Conservation (phyloP, 2,113 vertebrate species). For the Polyodon spathula region DNA sequence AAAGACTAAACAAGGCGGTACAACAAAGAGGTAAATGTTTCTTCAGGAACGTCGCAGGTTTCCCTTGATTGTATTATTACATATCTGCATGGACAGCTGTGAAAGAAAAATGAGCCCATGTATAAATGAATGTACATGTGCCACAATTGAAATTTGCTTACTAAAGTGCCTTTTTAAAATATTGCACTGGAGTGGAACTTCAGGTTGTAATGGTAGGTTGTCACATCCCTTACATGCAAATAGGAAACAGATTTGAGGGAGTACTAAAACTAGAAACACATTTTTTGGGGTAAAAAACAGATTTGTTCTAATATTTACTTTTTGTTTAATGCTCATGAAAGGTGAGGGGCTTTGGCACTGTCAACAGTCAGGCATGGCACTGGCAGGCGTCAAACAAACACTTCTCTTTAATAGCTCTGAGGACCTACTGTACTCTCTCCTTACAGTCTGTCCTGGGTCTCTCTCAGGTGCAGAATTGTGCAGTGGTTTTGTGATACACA, state of each 20-base stretch:
- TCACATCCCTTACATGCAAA: not conserved
- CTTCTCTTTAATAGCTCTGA: too few relatives aligned
- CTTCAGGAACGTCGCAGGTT: constrained; percentile 20
- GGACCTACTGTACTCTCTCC: too few relatives aligned
- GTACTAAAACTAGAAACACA: not conserved
- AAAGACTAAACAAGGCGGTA: constrained; percentile 23
- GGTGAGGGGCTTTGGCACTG: not conserved
- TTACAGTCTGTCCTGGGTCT: too few relatives aligned
- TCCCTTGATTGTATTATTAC: constrained; percentile 22
- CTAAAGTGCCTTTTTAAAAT: constrained; percentile 27
- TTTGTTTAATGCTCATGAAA: not conserved
- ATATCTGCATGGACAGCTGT: constrained; percentile 27
- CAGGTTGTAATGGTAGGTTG: not conserved
- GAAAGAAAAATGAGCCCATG: constrained; percentile 31
- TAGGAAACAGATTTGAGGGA: not conserved
- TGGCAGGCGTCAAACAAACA: not conserved
- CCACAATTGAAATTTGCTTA: constrained; percentile 27
- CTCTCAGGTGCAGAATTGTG: too few relatives aligned
- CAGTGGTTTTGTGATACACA: too few relatives aligned
- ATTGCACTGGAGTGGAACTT: constrained; percentile 1
- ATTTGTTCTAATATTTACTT: not conserved
- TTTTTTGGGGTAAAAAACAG: not conserved
- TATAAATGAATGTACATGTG: constrained; percentile 8
- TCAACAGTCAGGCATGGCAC: not conserved
- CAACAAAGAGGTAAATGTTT: constrained; percentile 17